A percentile compares a stretch with the other conserved stretches of the same genome.
phyloP scores from a whole-genome alignment of 2,888 invertebrate species.

The Diaperis boleti region DNA sequence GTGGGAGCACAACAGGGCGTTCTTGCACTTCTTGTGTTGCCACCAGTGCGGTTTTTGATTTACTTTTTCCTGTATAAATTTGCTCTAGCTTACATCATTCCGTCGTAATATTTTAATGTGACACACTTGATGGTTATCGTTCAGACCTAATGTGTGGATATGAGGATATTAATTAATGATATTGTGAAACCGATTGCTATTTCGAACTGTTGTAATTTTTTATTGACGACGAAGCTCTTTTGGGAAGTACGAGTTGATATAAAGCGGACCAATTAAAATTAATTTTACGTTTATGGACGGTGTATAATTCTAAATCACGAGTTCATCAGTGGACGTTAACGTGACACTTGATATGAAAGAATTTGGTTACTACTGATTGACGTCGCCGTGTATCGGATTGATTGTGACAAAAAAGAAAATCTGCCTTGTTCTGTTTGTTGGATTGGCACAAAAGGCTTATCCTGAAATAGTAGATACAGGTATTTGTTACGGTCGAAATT shows the following conservation, averaged over 20 bases:
- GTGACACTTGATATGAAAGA: background rate
- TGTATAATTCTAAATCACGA: slow-evolving; percentile 12
- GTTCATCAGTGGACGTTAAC: slow-evolving; percentile 11
- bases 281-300: slow-evolving; percentile 15
- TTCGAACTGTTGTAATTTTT: slow-evolving; percentile 29
- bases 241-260: slow-evolving; percentile 13
- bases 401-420: background rate
- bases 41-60: background rate
- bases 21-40: slow-evolving; percentile 10
- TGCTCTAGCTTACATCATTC: slow-evolving; percentile 7
- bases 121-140: slow-evolving; percentile 27
- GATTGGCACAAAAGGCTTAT: no score
- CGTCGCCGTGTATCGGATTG: background rate
- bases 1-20: slow-evolving; percentile 15
- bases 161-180: slow-evolving; percentile 33
- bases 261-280: slow-evolving; percentile 30
- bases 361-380: background rate
- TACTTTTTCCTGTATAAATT: background rate
- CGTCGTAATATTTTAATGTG: slow-evolving; percentile 21
- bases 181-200: slow-evolving; percentile 31
- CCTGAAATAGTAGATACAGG: no score
- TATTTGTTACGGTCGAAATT: no score
- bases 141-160: slow-evolving; percentile 37
- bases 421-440: background rate
- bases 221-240: slow-evolving; percentile 21